Evolutionary conservation across 1,140 invertebrate genomes (phyloP).

Genomic region (Zaprionus camerounensis): DNA sequence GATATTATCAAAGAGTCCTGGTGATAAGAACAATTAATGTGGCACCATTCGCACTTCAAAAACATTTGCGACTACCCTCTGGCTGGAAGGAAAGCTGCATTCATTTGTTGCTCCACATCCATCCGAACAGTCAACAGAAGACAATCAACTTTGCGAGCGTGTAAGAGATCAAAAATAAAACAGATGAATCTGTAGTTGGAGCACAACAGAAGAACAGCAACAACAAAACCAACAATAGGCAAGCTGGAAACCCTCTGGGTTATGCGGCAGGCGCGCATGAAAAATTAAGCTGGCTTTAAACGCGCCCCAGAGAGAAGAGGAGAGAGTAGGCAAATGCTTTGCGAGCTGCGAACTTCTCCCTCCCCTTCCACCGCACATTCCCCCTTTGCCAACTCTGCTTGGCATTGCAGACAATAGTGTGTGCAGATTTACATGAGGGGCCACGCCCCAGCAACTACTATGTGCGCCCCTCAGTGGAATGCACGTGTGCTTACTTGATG

Average conservation of each 20-base stretch:
- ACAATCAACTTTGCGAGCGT: conserved; percentile 24
- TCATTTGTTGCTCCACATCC: conserved; percentile 33
- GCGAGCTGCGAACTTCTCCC: conserved; percentile 4
- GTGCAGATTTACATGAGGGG: conserved; percentile 62
- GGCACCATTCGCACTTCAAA: not conserved
- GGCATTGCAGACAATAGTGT: conserved; percentile 64
- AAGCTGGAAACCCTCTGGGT: conserved; percentile 40
- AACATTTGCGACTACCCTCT: not conserved
- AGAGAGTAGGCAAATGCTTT: not conserved
- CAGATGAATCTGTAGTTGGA: conserved; percentile 24
- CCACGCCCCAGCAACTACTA: conserved; percentile 3
- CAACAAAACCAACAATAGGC: conserved; percentile 24
- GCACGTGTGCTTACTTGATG: conserved; percentile 60
- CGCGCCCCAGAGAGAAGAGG: conserved; percentile 52
- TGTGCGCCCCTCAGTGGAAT: conserved; percentile 12
- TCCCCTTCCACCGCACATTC: not conserved
- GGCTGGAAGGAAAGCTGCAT: not conserved
- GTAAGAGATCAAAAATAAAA: conserved; percentile 48
- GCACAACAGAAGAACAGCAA: not conserved
- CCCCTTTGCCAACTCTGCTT: conserved; percentile 2
- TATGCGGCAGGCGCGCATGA: conserved; percentile 65
- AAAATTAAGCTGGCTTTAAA: conserved; percentile 75
- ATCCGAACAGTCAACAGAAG: conserved; percentile 12
- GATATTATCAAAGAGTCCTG: not conserved
- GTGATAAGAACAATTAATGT: not conserved